Conservation (phyloP, 2,888 invertebrate genomes). For the Lithophane semibrunnea region DNA sequence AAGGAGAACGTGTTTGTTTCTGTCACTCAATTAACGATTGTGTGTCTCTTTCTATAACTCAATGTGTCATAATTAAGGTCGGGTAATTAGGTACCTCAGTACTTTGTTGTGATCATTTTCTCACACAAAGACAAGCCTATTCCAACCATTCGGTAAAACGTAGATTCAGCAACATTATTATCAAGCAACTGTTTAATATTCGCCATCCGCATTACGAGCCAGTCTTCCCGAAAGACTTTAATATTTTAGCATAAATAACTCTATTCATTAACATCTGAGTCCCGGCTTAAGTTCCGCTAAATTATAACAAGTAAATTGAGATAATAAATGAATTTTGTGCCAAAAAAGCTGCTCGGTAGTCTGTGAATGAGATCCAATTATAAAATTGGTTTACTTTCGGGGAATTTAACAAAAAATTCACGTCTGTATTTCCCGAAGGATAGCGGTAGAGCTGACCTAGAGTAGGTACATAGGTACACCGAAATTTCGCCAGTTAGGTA, state of each 20-base stretch:
- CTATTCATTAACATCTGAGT: slow-evolving; percentile 63
- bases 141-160: slow-evolving; percentile 21
- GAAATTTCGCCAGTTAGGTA: neutral
- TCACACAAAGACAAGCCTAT: slow-evolving; percentile 23
- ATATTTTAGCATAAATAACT: slow-evolving; percentile 69
- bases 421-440: neutral
- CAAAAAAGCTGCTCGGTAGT: slow-evolving; percentile 43
- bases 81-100: neutral
- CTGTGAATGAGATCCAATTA: slow-evolving; percentile 42
- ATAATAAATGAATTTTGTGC: slow-evolving; percentile 56
- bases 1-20: neutral
- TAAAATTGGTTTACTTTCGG: slow-evolving; percentile 30
- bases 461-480: neutral
- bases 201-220: slow-evolving; percentile 47
- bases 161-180: slow-evolving; percentile 41
- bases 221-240: slow-evolving; percentile 56
- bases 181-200: slow-evolving; percentile 58
- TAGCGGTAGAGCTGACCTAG: neutral
- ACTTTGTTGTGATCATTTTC: neutral
- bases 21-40: neutral
- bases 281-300: slow-evolving; percentile 59
- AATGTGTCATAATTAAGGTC: neutral
- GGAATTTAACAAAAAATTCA: neutral
- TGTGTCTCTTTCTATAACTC: neutral
- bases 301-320: slow-evolving; percentile 63